phyloP scores from a whole-genome alignment of 92 coral and sea anemone genomes.

The Actinostola sp. region DNA sequence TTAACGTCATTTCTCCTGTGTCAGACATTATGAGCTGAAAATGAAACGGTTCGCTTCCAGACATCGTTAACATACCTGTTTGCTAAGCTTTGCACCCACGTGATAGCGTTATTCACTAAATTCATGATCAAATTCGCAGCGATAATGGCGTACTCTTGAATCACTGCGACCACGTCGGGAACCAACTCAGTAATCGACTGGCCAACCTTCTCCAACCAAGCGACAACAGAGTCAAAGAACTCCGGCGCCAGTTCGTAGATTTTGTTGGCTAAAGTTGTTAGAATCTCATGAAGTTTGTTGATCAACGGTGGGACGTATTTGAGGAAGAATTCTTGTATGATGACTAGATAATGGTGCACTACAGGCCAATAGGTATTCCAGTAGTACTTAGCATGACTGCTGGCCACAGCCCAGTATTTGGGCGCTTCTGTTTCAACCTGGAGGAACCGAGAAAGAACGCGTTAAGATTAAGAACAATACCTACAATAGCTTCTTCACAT shows the following conservation, averaged over 20 bases:
- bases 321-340: conserved; percentile 75
- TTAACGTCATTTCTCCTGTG: too few relatives aligned
- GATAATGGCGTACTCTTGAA: conserved; percentile 87
- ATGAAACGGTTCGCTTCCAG: too few relatives aligned
- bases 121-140: conserved; percentile 81
- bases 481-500: too few relatives aligned
- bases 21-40: too few relatives aligned
- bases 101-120: conserved; percentile 60
- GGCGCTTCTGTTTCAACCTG: conserved; percentile 84
- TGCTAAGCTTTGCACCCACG: conserved; percentile 67
- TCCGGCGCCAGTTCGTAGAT: conserved; percentile 94
- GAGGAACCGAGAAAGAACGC: not conserved
- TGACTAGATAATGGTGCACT: conserved; percentile 66
- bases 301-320: conserved; percentile 78
- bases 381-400: conserved; percentile 46
- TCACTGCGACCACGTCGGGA: conserved; percentile 90
- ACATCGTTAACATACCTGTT: conserved; percentile 61
- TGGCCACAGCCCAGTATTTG: conserved; percentile 66
- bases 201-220: conserved; percentile 77
- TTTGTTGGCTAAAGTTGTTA: conserved; percentile 43
- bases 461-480: not conserved
- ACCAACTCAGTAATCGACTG: conserved; percentile 79
- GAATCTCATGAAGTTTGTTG: conserved; percentile 63
- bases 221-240: conserved; percentile 80
- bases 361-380: conserved; percentile 84